These are phyloP conservation scores for Dermochelys coriacea DNA, from an alignment of 2,797 vertebrate species.

Conservation along the genomic window DNA sequence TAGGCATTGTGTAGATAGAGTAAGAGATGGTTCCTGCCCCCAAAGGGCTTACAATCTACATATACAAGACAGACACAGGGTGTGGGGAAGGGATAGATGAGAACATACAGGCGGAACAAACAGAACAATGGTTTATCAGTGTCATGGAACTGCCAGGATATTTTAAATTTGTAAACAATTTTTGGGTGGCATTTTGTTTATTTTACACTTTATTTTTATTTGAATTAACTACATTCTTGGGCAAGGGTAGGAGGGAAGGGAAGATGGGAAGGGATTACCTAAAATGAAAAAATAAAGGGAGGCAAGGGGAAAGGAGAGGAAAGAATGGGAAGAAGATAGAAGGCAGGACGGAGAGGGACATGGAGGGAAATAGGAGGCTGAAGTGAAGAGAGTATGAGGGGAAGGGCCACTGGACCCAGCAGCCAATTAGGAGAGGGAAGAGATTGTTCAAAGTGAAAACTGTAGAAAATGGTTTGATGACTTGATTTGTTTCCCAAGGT, in stretches of 20 bases:
- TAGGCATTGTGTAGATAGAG: background rate
- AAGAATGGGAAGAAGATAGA: too few relatives aligned
- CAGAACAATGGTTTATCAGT: background rate
- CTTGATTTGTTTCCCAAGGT: background rate
- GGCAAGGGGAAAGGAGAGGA: background rate
- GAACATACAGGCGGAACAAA: background rate
- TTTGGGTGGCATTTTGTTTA: background rate
- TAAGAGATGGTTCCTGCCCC: accelerated
- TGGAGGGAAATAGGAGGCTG: too few relatives aligned
- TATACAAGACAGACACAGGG: accelerated
- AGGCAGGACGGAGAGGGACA: background rate
- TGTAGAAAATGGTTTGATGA: background rate
- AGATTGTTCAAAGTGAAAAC: background rate
- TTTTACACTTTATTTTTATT: background rate
- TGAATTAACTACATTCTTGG: background rate
- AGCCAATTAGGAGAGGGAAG: background rate
- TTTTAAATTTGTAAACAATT: background rate
- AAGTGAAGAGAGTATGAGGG: background rate
- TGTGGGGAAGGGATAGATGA: background rate
- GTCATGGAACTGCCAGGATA: background rate
- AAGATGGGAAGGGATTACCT: background rate
- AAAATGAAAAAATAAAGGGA: too few relatives aligned
- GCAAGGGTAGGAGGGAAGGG: background rate
- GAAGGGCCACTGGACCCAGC: background rate
- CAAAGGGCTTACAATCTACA: accelerated